phyloP scores from a whole-genome alignment of 2,888 invertebrate genomes.

The Conus canariensis region DNA sequence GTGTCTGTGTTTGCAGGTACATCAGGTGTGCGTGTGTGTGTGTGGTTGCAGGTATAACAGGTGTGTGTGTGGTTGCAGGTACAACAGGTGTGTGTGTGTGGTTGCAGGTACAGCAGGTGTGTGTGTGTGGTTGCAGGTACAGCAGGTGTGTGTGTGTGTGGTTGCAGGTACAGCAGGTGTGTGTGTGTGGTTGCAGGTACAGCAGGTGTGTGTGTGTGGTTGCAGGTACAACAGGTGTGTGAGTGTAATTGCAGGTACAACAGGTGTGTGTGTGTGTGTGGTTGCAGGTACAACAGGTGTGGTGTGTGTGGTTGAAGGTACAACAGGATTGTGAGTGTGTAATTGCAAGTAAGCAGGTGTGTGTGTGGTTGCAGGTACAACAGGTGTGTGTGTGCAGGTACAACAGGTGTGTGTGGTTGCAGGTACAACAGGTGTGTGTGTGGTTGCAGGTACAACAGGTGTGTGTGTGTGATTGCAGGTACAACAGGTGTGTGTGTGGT shows the following conservation, averaged over 20 bases:
- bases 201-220: not conserved
- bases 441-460: no score
- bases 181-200: not conserved
- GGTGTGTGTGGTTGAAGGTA: not conserved
- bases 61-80: not conserved
- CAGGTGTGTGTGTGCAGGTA: no score
- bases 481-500: not conserved
- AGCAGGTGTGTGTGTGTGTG: not conserved
- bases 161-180: not conserved
- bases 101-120: no score
- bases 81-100: not conserved
- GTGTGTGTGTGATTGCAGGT: not conserved
- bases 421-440: not conserved
- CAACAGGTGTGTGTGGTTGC: not conserved
- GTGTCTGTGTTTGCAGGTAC: not conserved
- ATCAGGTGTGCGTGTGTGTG: not conserved
- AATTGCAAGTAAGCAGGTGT: not conserved
- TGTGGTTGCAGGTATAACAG: not conserved
- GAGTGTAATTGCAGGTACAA: not conserved
- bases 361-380: not conserved
- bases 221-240: not conserved
- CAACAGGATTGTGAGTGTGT: not conserved
- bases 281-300: no score
- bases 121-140: not conserved
- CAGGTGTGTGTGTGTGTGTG: not conserved